A percentile compares a stretch with the other conserved stretches of the same genome.
Conservation (phyloP, 2,797 vertebrate genomes). For the Oreochromis mossambicus region DNA sequence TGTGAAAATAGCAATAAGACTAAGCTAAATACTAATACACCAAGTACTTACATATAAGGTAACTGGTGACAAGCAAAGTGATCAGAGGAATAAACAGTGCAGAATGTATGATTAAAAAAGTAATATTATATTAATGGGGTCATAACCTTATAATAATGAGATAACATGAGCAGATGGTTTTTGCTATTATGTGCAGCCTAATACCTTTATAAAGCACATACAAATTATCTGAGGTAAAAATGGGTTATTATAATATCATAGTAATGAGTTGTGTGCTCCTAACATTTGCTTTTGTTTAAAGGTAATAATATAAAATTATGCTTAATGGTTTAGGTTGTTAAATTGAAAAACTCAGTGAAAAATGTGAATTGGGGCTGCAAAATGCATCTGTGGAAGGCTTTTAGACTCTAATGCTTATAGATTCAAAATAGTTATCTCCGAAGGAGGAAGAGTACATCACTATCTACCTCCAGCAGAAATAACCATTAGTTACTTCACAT, state of each 20-base stretch:
- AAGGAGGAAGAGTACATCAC: not conserved
- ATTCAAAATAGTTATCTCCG: not conserved
- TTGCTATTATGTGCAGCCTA: not conserved
- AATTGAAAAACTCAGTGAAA: not conserved
- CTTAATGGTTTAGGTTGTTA: not conserved
- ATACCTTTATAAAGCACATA: not conserved
- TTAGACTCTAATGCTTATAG: not conserved
- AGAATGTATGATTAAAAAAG: not conserved
- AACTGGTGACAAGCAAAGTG: not conserved
- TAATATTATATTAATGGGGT: not conserved
- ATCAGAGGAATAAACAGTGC: not conserved
- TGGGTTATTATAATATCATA: not conserved
- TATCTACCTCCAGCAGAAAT: not conserved
- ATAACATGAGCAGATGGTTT: not conserved
- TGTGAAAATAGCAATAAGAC: not conserved
- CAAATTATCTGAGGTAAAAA: not conserved
- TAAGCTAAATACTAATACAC: not conserved
- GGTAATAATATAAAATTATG: not conserved
- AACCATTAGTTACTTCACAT: not conserved
- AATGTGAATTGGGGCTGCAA: not conserved
- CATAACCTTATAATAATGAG: not conserved
- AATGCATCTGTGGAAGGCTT: not conserved
- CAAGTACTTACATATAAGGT: not conserved
- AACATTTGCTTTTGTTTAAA: not conserved
- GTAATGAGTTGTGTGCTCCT: not conserved